Evolutionary conservation across 2,888 invertebrate genomes (phyloP), one percentile per base, ranked within the genome.

Genomic region (Oxyscelio sp.): DNA sequence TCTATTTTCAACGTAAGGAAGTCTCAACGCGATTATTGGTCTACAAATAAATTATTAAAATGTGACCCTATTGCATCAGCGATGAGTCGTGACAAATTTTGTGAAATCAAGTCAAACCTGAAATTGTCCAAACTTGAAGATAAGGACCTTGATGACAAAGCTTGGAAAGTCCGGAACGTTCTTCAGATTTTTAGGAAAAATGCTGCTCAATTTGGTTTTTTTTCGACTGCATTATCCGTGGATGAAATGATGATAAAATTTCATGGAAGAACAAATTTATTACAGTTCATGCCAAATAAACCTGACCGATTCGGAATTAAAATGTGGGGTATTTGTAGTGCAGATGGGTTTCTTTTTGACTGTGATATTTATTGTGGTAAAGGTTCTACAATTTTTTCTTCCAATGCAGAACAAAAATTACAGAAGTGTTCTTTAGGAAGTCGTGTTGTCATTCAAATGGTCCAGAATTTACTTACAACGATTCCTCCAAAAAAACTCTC

Each of bases 221-320:
- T 66, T 58, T 65, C 40, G 21, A 52, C 74, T 13, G 70, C 77
- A 56, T 65, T 82, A 43, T 68, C 75, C 3, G 6, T n/a, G n/a
- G n/a, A n/a, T n/a, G n/a, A n/a, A n/a, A n/a, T n/a, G n/a, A n/a
- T n/a, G n/a, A n/a, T n/a, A n/a, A n/a, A n/a, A n/a, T n/a, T n/a
- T n/a, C n/a, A n/a, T n/a, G n/a, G n/a, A n/a, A n/a, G n/a, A n/a
- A 27, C 27, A 6, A 27, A 4, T n/a, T n/a, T n/a, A n/a, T n/a
- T n/a, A n/a, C n/a, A n/a, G n/a, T n/a, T n/a, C n/a, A n/a, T n/a
- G n/a, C n/a, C 15, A 43, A 31, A 63, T 9, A 84, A 80, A 68
- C 84, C 84, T 24, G 59, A n/a, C 6, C 34, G 75, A 4, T 83
- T 79, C 45, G 75, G 59, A 40, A 71, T 83, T 21, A 83, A 68